Evolutionary conservation across 1,140 invertebrate genomes (phyloP).

Genomic region (Tyrophagus putrescentiae): DNA sequence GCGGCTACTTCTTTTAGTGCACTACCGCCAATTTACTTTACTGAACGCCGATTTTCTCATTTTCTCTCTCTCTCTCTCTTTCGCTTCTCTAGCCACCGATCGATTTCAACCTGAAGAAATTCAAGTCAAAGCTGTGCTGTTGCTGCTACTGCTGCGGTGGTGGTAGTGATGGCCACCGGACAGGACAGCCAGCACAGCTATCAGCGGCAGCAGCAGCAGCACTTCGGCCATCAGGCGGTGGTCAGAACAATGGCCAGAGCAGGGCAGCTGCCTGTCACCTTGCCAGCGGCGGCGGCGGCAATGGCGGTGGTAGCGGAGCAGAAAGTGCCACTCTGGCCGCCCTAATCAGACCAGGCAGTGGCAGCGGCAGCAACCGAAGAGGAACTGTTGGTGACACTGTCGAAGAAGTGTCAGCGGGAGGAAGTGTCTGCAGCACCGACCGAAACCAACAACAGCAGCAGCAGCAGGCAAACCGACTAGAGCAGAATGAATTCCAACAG

Average conservation of each 20-base stretch:
- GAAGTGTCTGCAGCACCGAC: neutral
- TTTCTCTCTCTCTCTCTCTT: neutral
- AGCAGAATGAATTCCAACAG: neutral
- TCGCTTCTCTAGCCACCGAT: neutral
- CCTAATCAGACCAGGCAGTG: neutral
- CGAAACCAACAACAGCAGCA: neutral
- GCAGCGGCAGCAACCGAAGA: neutral
- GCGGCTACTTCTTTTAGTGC: too few relatives aligned
- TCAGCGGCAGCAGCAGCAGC: too few relatives aligned
- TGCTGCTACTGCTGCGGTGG: neutral
- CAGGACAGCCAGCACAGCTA: too few relatives aligned
- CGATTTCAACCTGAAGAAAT: constrained; percentile 13
- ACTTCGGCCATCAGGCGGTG: too few relatives aligned
- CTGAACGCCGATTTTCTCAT: too few relatives aligned
- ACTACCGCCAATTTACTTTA: too few relatives aligned
- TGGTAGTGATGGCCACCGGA: too few relatives aligned
- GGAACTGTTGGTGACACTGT: too few relatives aligned
- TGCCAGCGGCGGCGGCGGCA: neutral
- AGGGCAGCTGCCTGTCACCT: too few relatives aligned
- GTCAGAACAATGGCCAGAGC: too few relatives aligned
- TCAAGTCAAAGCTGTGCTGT: constrained; percentile 3
- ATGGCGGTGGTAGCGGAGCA: neutral
- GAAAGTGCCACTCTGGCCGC: neutral
- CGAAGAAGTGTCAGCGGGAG: too few relatives aligned
- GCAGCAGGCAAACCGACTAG: neutral